These are phyloP conservation scores for Steinernema khuongi DNA, from an alignment of 1,140 invertebrate species.

Conservation along the genomic window DNA sequence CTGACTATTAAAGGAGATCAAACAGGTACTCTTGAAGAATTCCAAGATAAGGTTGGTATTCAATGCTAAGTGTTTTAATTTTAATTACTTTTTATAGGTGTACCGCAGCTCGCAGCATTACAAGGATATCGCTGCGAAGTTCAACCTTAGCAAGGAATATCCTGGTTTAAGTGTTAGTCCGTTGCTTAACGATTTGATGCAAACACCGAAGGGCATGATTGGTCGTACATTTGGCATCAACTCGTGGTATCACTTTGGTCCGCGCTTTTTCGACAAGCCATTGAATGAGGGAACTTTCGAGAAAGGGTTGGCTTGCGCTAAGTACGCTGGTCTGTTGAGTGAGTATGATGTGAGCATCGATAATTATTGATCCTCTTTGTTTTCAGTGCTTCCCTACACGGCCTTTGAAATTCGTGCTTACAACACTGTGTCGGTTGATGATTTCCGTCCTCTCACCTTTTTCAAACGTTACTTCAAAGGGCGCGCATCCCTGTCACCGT, in stretches of 20 bases:
- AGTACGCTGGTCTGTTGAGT: constrained; percentile 49
- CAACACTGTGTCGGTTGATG: constrained; percentile 25
- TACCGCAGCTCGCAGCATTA: constrained; percentile 47
- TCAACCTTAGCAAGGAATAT: constrained; percentile 49
- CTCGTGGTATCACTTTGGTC: constrained; percentile 37
- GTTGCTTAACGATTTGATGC: constrained; percentile 29
- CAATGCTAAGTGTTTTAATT: neutral
- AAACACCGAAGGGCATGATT: constrained; percentile 26
- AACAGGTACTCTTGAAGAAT: constrained; percentile 41
- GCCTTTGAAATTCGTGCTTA: constrained; percentile 34
- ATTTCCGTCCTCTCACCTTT: constrained; percentile 28
- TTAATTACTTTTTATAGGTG: constrained; percentile 36
- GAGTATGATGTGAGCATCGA: constrained; percentile 37
- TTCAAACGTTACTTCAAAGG: constrained; percentile 27
- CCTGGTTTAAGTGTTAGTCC: constrained; percentile 48
- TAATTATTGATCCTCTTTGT: too few species aligned
- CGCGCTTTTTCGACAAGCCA: constrained; percentile 54
- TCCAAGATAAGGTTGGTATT: constrained; percentile 46
- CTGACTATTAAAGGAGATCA: constrained; percentile 40
- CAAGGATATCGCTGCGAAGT: constrained; percentile 53
- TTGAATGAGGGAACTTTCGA: constrained; percentile 54
- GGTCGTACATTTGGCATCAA: constrained; percentile 25
- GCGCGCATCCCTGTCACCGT: constrained; percentile 38
- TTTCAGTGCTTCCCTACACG: constrained; percentile 38
- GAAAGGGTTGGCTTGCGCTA: constrained; percentile 46